phyloP scores from a whole-genome alignment of 1,140 invertebrate genomes.

The Drosophila willistoni region DNA sequence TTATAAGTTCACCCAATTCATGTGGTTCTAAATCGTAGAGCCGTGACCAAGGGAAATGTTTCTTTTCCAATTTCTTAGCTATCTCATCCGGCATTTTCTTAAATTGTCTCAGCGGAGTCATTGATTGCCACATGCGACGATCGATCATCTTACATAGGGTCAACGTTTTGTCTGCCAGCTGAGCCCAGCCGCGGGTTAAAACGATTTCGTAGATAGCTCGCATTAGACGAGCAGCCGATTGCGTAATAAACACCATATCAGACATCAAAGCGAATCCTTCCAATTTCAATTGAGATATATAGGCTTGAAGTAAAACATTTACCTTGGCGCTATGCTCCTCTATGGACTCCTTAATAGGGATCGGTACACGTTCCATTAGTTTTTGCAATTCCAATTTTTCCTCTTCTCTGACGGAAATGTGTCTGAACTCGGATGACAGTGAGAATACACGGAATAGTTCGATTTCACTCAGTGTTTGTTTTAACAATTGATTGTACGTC shows the following conservation, averaged over 20 bases:
- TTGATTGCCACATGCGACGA: constrained; percentile 99
- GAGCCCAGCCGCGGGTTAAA: constrained; percentile 95
- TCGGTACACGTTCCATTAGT: constrained; percentile 98
- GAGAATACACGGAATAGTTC: constrained; percentile 99
- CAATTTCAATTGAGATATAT: constrained; percentile 98
- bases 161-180: constrained; percentile 97
- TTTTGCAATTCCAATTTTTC: constrained; percentile 99
- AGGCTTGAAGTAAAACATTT: constrained; percentile 96
- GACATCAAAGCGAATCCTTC: constrained; percentile 99
- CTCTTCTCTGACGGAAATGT: constrained; percentile 97
- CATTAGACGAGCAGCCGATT: constrained; percentile 97
- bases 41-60: constrained; percentile 96
- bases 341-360: constrained; percentile 99
- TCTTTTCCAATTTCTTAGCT: constrained; percentile 99
- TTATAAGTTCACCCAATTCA: constrained; percentile 98
- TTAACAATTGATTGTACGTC: constrained; percentile 98
- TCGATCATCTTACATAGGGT: constrained; percentile 99
- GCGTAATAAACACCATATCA: constrained; percentile 99
- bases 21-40: constrained; percentile 98
- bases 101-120: constrained; percentile 99
- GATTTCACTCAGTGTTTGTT: constrained; percentile 98
- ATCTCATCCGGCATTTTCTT: constrained; percentile 99
- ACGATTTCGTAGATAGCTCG: constrained; percentile 99
- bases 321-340: constrained; percentile 99
- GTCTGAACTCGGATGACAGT: constrained; percentile 96